phyloP scores from a whole-genome alignment of 2,797 vertebrate genomes.

The Lutjanus campechanus region DNA sequence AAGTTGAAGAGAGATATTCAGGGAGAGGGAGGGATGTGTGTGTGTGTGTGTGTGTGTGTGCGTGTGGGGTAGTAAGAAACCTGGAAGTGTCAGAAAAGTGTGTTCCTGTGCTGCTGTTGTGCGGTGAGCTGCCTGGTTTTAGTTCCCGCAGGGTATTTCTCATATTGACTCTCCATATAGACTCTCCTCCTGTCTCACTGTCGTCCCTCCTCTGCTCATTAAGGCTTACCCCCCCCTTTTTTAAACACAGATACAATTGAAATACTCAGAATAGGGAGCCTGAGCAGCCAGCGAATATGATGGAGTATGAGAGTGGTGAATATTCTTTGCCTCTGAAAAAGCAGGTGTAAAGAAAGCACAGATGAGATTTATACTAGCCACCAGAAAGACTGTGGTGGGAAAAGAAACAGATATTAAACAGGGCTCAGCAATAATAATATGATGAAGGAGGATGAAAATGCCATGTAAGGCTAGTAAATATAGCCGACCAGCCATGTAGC shows the following conservation, averaged over 20 bases:
- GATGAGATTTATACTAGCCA: neutral
- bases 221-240: conserved; percentile 3
- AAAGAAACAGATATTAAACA: neutral
- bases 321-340: neutral
- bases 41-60: conserved; percentile 7
- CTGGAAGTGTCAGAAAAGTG: conserved; percentile 50
- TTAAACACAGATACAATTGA: conserved; percentile 16
- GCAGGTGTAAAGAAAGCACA: neutral
- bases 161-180: conserved; percentile 31
- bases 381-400: too few species aligned
- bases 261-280: neutral
- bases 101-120: conserved; percentile 41
- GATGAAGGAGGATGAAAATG: too few species aligned
- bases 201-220: conserved; percentile 37
- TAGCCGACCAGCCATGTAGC: too few species aligned
- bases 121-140: conserved; percentile 30
- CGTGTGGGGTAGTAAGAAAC: neutral
- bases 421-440: too few species aligned
- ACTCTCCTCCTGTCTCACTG: conserved; percentile 34
- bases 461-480: too few species aligned
- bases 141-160: conserved; percentile 55
- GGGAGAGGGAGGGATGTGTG: neutral
- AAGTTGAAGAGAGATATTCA: conserved; percentile 79
- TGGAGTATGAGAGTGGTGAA: neutral
- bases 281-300: neutral